These are phyloP conservation scores for Rallus limicola DNA, from an alignment of 2,113 vertebrate species.

Conservation along the genomic window DNA sequence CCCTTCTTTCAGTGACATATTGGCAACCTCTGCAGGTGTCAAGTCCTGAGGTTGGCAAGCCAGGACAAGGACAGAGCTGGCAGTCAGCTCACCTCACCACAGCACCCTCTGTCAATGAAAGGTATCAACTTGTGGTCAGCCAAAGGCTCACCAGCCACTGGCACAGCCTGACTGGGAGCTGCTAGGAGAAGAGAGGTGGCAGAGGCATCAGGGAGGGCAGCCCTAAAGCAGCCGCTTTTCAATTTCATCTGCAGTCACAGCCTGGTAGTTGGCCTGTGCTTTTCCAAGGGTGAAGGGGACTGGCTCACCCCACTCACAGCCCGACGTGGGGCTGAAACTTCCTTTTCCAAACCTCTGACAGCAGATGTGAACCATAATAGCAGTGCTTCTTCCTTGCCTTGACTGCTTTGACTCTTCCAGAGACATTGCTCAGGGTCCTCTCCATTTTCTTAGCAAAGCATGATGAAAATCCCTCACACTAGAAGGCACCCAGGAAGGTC, in stretches of 20 bases:
- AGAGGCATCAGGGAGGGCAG: background rate
- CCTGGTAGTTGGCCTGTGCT: background rate
- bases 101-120: too few relatives aligned
- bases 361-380: background rate
- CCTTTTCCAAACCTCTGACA: background rate
- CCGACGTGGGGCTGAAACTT: background rate
- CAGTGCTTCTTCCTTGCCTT: background rate
- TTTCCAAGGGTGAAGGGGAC: accelerated
- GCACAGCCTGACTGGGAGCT: accelerated
- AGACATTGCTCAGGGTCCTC: background rate
- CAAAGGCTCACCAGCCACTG: accelerated
- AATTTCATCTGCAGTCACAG: background rate
- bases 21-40: background rate
- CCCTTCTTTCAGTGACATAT: background rate
- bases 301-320: accelerated
- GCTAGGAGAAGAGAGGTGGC: background rate
- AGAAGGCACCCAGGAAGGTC: background rate
- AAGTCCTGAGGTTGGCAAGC: background rate
- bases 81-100: background rate
- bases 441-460: background rate
- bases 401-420: background rate
- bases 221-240: background rate
- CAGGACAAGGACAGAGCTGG: background rate
- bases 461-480: background rate
- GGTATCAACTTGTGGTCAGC: accelerated